phyloP scores from a whole-genome alignment of 1,140 invertebrate species.

The Telenomus remus region DNA sequence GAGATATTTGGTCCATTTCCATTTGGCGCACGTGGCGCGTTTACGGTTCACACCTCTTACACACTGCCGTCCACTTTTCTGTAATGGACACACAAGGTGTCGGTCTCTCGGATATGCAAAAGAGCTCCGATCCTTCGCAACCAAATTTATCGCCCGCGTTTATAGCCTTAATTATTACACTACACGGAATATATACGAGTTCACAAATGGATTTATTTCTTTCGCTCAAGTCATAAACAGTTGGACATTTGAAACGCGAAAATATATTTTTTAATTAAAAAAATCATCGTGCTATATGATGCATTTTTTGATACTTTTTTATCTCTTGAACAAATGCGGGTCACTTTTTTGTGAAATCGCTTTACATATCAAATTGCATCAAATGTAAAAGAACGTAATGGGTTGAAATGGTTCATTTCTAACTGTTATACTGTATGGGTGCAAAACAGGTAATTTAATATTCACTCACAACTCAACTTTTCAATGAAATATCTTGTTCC shows the following conservation, averaged over 20 bases:
- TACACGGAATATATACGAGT: not conserved
- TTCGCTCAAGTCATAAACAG: not conserved
- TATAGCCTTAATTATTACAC: constrained; percentile 11
- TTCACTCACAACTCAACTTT: constrained; percentile 28
- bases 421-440: constrained; percentile 51
- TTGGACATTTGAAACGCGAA: no score
- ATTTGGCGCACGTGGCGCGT: constrained; percentile 74
- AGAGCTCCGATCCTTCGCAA: constrained; percentile 46
- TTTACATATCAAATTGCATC: constrained; percentile 40
- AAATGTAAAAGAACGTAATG: constrained; percentile 47
- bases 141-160: constrained; percentile 29
- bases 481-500: constrained; percentile 50
- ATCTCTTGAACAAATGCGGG: not conserved
- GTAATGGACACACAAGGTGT: constrained; percentile 53
- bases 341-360: constrained; percentile 2
- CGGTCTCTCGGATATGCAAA: constrained; percentile 41
- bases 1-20: constrained; percentile 73
- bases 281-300: no score
- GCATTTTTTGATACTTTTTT: no score
- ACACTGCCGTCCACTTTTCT: constrained; percentile 32
- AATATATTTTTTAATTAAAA: no score
- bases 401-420: constrained; percentile 49
- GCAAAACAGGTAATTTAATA: constrained; percentile 55
- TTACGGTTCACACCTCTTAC: constrained; percentile 60
- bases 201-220: not conserved